Conservation (phyloP, 2,797 vertebrate genomes). For the Pseudocheirus occidentalis region DNA sequence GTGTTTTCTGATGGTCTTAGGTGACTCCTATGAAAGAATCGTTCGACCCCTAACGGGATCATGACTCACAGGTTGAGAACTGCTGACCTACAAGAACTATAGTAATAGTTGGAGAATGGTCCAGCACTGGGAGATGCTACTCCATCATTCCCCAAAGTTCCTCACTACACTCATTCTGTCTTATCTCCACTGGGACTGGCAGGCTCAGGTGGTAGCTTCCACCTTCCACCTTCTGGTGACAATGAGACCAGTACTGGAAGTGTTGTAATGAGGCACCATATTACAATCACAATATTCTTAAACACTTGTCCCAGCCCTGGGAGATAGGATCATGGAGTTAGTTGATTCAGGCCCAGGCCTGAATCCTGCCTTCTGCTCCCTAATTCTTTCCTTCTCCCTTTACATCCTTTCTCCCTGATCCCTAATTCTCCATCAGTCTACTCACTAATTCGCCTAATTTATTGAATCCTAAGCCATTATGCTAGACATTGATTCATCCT, state of each 20-base stretch:
- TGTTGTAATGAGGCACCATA: background rate
- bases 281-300: background rate
- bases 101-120: background rate
- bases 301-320: background rate
- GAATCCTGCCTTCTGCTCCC: background rate
- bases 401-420: background rate
- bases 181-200: background rate
- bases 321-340: background rate
- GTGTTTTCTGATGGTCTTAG: too few species aligned
- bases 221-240: background rate
- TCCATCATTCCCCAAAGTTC: background rate
- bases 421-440: background rate
- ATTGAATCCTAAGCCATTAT: background rate
- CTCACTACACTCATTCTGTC: background rate
- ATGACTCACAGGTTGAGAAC: too few species aligned
- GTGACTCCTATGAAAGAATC: too few species aligned
- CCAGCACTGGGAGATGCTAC: background rate
- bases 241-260: background rate
- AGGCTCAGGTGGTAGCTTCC: background rate
- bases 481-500: background rate
- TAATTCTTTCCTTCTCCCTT: background rate
- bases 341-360: background rate
- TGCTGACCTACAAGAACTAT: background rate
- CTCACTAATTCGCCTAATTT: background rate
- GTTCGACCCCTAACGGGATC: too few species aligned